Evolutionary conservation across 2,113 vertebrate species (phyloP).

Genomic region (Plectropomus leopardus): DNA sequence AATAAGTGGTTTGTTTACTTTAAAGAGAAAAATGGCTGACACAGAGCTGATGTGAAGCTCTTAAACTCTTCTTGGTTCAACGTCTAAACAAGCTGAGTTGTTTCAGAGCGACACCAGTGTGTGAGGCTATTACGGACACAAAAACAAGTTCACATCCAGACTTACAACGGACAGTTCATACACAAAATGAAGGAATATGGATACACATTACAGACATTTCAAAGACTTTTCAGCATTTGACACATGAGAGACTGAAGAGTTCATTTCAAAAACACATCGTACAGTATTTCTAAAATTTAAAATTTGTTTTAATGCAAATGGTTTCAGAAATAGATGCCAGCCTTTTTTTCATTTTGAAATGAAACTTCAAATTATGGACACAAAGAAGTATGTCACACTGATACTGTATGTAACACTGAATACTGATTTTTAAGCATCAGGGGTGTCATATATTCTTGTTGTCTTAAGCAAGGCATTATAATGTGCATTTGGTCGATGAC

Average conservation of each 20-base stretch:
- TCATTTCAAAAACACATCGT: conserved; percentile 35
- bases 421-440: neutral
- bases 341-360: conserved; percentile 25
- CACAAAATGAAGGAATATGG: conserved; percentile 72
- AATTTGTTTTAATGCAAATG: conserved; percentile 2
- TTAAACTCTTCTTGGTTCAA: conserved; percentile 44
- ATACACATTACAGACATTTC: conserved; percentile 64
- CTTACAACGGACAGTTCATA: conserved; percentile 67
- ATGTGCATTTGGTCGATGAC: conserved; percentile 51
- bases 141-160: conserved; percentile 63
- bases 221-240: conserved; percentile 58
- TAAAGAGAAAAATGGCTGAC: conserved; percentile 44
- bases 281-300: conserved; percentile 3
- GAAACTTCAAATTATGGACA: conserved; percentile 34
- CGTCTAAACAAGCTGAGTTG: conserved; percentile 56
- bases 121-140: conserved; percentile 66
- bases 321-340: neutral
- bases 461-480: conserved; percentile 41
- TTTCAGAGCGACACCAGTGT: conserved; percentile 60
- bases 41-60: conserved; percentile 34
- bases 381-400: neutral
- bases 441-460: neutral
- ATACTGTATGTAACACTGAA: no score
- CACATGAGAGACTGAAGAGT: conserved; percentile 44
- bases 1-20: conserved; percentile 25